A percentile compares a stretch with the other conserved stretches of the same genome.
These are phyloP conservation scores for Stenurella melanura DNA, from an alignment of 2,888 invertebrate species.

Conservation along the genomic window DNA sequence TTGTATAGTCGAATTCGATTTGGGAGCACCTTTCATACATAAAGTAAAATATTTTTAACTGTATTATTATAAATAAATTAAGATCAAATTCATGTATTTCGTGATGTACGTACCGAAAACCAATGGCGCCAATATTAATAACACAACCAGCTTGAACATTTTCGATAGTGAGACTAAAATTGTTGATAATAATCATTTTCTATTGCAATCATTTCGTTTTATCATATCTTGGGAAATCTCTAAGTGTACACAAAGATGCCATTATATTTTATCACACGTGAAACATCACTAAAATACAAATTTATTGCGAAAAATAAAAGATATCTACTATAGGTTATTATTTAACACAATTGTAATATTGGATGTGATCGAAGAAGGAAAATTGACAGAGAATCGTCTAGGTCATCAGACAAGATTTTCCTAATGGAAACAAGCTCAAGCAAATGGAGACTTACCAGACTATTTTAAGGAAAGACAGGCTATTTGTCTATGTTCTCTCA, in stretches of 20 bases:
- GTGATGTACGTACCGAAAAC: background rate
- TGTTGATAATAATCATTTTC: background rate
- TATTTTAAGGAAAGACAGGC: too few species aligned
- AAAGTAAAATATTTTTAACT: too few species aligned
- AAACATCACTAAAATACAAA: background rate
- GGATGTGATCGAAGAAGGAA: too few species aligned
- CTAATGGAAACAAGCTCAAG: too few species aligned
- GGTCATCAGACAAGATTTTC: too few species aligned
- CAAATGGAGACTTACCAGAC: too few species aligned
- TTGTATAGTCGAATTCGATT: background rate
- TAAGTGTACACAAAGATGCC: background rate
- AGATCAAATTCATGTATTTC: background rate
- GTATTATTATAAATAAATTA: background rate
- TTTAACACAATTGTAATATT: background rate
- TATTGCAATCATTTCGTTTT: background rate
- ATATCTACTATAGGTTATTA: background rate
- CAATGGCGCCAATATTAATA: background rate
- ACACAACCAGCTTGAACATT: background rate
- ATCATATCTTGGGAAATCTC: background rate
- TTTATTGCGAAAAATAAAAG: background rate
- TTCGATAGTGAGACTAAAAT: conserved; percentile 1
- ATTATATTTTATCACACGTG: background rate
- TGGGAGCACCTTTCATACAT: background rate
- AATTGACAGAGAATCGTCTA: too few species aligned
- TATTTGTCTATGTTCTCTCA: too few species aligned